Evolutionary conservation across 2,888 invertebrate genomes (phyloP).

Genomic region (Eupithecia insigniata): DNA sequence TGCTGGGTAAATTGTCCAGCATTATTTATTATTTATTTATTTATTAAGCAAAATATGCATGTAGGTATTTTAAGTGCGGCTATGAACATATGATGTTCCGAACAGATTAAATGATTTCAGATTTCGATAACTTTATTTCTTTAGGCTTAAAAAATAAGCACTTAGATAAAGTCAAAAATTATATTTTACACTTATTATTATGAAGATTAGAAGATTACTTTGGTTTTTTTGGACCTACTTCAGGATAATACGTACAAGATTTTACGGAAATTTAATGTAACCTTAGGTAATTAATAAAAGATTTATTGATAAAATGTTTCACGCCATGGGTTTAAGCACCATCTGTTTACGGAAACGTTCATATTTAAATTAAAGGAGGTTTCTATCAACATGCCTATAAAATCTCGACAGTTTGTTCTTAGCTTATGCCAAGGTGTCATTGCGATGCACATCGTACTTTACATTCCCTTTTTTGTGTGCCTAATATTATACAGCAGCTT

Average conservation of each 20-base stretch:
- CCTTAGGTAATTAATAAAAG: background rate
- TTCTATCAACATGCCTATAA: background rate
- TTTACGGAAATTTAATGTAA: background rate
- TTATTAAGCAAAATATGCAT: too few species aligned
- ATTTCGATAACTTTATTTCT: too few species aligned
- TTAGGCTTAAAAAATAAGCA: too few species aligned
- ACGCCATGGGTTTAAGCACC: background rate
- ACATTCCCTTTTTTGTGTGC: background rate
- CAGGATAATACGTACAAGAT: background rate
- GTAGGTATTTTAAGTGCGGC: too few species aligned
- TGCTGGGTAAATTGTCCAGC: too few species aligned
- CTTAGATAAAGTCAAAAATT: too few species aligned
- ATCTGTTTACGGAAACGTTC: background rate
- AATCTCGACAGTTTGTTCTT: background rate
- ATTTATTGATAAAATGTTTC: background rate
- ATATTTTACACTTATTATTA: too few species aligned
- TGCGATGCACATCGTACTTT: background rate
- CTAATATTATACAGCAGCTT: too few species aligned
- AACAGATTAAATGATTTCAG: too few species aligned
- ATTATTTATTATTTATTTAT: too few species aligned
- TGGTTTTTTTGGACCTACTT: background rate
- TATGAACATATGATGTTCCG: too few species aligned
- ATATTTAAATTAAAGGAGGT: background rate
- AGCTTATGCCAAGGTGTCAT: background rate
- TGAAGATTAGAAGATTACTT: too few species aligned